Evolutionary conservation across 2,113 vertebrate species (phyloP).

Genomic region (Phalacrocorax brasilianus): DNA sequence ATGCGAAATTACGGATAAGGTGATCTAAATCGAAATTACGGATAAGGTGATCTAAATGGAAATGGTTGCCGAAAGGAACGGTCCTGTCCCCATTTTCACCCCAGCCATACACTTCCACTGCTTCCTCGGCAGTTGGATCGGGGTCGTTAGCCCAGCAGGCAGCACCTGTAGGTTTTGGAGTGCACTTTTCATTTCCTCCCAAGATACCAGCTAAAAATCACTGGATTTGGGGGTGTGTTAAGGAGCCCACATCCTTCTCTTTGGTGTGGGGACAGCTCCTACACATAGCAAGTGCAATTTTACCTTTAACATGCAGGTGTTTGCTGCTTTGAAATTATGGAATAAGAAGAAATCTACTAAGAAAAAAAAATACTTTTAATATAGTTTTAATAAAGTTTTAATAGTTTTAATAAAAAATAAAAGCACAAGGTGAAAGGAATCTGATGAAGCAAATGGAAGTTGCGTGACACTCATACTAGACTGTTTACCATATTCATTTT

Average conservation of each 20-base stretch:
- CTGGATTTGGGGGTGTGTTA: background rate
- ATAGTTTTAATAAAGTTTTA: background rate
- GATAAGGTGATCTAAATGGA: background rate
- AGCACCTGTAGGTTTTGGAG: background rate
- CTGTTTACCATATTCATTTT: background rate
- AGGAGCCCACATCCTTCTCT: background rate
- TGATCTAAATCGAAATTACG: background rate
- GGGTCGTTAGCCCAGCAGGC: background rate
- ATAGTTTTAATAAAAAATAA: background rate
- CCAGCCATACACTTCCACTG: background rate
- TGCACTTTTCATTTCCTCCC: background rate
- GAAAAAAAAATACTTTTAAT: background rate
- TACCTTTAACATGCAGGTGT: background rate
- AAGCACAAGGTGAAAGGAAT: background rate
- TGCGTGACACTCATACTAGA: background rate
- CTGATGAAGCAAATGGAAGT: background rate
- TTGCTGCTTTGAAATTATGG: background rate
- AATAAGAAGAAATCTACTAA: background rate
- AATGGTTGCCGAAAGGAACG: background rate
- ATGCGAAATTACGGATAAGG: rapidly evolving
- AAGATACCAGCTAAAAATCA: background rate
- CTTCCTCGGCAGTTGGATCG: background rate
- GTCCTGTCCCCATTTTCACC: background rate
- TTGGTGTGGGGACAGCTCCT: background rate
- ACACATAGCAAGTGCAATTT: background rate